Evolutionary conservation across 2,797 vertebrate species (phyloP).

Genomic region (Gobionotothen gibberifrons): DNA sequence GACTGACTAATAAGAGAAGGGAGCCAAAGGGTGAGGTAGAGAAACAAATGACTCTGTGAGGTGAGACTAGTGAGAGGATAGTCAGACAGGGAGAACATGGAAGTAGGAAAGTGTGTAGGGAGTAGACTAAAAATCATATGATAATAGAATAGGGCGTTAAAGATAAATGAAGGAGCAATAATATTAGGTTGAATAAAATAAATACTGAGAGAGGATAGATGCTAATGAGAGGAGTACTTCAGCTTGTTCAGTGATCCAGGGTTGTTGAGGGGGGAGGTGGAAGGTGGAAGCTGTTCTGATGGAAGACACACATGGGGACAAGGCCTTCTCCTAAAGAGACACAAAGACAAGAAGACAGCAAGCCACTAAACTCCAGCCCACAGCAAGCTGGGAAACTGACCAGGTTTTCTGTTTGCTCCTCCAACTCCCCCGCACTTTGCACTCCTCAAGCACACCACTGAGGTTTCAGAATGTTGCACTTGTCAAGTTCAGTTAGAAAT

Average conservation of each 20-base stretch:
- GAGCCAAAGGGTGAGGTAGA: constrained; percentile 24
- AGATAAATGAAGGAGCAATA: constrained; percentile 26
- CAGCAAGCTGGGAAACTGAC: constrained; percentile 19
- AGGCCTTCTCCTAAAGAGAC: constrained; percentile 79
- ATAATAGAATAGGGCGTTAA: constrained; percentile 14
- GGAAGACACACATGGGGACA: constrained; percentile 74
- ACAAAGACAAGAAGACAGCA: constrained; percentile 75
- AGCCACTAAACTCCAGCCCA: constrained; percentile 58
- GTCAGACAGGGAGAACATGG: neutral
- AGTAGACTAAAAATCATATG: constrained; percentile 5
- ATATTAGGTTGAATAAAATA: constrained; percentile 7
- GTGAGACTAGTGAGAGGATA: constrained; percentile 17
- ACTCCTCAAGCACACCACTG: constrained; percentile 20
- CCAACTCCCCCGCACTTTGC: constrained; percentile 22
- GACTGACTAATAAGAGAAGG: constrained; percentile 9
- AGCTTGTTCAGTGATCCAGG: constrained; percentile 81
- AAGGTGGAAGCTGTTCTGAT: constrained; percentile 78
- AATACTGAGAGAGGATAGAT: constrained; percentile 29
- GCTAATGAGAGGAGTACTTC: constrained; percentile 75
- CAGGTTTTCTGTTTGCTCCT: constrained; percentile 13
- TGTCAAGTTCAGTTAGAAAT: neutral
- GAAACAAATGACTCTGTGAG: constrained; percentile 12
- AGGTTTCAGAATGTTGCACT: constrained; percentile 1
- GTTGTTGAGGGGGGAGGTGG: constrained; percentile 74
- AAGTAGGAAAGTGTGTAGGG: neutral